Evolutionary conservation across 2,888 invertebrate genomes (phyloP).

Genomic region (Tetropium fuscum): DNA sequence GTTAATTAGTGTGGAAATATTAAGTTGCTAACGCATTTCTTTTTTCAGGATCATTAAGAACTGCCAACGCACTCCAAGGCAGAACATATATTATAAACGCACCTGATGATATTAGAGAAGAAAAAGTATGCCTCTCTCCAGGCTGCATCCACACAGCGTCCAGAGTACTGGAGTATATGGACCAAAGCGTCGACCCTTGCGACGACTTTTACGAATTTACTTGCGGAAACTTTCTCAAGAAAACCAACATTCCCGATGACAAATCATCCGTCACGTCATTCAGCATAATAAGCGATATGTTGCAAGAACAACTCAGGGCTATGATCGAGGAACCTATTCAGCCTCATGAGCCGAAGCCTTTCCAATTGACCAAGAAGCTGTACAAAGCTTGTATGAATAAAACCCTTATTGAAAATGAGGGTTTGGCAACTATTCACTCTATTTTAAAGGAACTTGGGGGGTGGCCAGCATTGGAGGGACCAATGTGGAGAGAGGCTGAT

Average conservation of each 20-base stretch:
- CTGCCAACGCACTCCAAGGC: constrained; percentile 56
- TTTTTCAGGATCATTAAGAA: constrained; percentile 52
- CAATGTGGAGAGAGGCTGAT: constrained; percentile 74
- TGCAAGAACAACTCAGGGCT: constrained; percentile 79
- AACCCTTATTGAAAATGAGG: constrained; percentile 83
- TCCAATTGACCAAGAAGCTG: constrained; percentile 82
- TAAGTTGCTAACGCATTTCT: too few species aligned
- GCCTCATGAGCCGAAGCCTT: constrained; percentile 73
- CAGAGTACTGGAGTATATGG: constrained; percentile 78
- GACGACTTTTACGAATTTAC: constrained; percentile 87
- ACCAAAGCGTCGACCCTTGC: constrained; percentile 79
- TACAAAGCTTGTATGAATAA: constrained; percentile 92
- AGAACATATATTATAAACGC: constrained; percentile 47
- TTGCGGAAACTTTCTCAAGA: constrained; percentile 76
- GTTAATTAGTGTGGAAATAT: too few species aligned
- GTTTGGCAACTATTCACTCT: constrained; percentile 77
- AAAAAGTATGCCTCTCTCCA: constrained; percentile 75
- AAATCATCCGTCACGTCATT: constrained; percentile 83
- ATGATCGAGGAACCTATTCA: constrained; percentile 76
- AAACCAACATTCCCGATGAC: constrained; percentile 82
- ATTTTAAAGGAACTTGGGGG: constrained; percentile 87
- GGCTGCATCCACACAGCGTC: constrained; percentile 88
- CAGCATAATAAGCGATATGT: constrained; percentile 79
- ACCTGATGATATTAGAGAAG: constrained; percentile 53
- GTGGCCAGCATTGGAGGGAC: constrained; percentile 91